Conservation (phyloP, 2,113 vertebrate species). For the Marmota monax region DNA sequence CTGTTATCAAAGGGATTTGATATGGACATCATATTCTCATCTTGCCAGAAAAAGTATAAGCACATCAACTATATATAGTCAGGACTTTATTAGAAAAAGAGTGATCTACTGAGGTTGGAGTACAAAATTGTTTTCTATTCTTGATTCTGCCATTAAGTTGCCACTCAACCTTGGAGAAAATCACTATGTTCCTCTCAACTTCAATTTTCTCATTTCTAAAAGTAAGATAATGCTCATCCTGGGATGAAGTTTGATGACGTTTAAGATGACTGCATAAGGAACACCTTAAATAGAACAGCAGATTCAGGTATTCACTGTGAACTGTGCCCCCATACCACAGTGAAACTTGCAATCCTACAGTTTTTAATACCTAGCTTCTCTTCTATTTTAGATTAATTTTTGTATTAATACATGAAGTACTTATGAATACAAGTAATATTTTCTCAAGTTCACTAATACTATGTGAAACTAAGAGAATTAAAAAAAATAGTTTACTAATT, state of each 20-base stretch:
- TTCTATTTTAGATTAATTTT: not conserved
- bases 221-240: not conserved
- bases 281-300: not conserved
- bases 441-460: not conserved
- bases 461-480: not conserved
- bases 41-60: not conserved
- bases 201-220: constrained; percentile 47
- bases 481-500: not conserved
- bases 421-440: not conserved
- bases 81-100: not conserved
- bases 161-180: constrained; percentile 1
- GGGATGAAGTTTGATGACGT: not conserved
- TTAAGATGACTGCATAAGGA: not conserved
- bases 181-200: not conserved
- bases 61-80: not conserved
- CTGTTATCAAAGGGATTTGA: not conserved
- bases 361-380: not conserved
- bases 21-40: not conserved
- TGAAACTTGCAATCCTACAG: rapidly evolving
- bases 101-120: not conserved
- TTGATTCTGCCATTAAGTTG: constrained; percentile 45
- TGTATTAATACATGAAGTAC: not conserved
- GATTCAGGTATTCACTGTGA: not conserved
- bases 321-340: rapidly evolving
- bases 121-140: constrained; percentile 34